These are phyloP conservation scores for Venturia canescens DNA, from an alignment of 1,140 invertebrate genomes.

Conservation along the genomic window DNA sequence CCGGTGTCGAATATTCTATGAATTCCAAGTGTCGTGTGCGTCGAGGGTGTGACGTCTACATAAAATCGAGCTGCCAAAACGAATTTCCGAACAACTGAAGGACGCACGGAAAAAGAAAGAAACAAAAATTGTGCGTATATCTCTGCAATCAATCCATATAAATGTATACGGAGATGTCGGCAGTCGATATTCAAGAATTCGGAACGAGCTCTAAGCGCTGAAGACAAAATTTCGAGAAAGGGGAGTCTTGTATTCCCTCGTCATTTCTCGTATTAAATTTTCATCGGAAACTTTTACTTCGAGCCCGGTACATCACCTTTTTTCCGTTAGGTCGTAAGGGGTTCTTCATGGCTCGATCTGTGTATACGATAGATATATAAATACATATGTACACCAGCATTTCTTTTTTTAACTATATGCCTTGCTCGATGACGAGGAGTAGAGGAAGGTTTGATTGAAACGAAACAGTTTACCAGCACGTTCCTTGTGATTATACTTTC, in stretches of 20 bases:
- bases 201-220: neutral
- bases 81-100: conserved; percentile 33
- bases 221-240: neutral
- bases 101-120: too few species aligned
- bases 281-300: conserved; percentile 57
- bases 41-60: conserved; percentile 43
- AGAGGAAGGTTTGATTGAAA: too few species aligned
- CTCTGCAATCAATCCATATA: neutral
- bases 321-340: neutral
- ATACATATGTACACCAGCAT: neutral
- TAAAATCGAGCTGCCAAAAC: neutral
- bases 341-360: neutral
- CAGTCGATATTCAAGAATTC: neutral
- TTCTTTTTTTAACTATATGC: neutral
- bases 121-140: conserved; percentile 7
- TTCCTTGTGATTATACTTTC: too few species aligned
- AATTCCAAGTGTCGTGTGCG: conserved; percentile 61
- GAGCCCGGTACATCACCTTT: neutral
- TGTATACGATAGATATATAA: neutral
- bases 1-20: conserved; percentile 71
- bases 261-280: conserved; percentile 59
- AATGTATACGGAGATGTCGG: neutral
- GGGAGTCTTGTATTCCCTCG: conserved; percentile 13
- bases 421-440: too few species aligned
- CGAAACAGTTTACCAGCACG: too few species aligned